Base-by-base conservation (phyloP, 2,888 invertebrate genomes). In the Heliconius erato region DNA sequence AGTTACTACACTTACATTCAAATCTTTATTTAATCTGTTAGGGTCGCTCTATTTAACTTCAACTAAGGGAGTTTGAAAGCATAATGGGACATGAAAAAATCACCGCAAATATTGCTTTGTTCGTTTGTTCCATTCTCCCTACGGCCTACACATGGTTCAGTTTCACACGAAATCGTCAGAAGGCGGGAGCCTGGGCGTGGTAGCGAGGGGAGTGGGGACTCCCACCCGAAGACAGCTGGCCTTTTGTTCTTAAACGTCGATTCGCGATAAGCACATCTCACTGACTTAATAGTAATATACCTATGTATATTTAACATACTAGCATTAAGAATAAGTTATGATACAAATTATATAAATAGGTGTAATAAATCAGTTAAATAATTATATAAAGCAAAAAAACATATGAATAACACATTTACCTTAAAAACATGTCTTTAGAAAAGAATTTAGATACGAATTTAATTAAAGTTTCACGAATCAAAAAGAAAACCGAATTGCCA, bases 111-210 rank as follows among this genome's bases (percentile, higher is more conserved):
- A 91, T 89, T 88, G 90, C 91, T 92, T 93, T 93, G 92, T 94
- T 91, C 89, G 84, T 82, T 93, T 93, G 92, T 94, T 91, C 89
- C 85, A 87, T 89, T 90, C 91, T 91, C 94, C 95, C 95, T 63
- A 76, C 59, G 54, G 32, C 91, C 93, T 90, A 88, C 85, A 83
- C 85, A 88, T 88, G 86, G 89, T 89, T 91, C 85, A 91, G 94
- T 91, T 95, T 95, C 95, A 94, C 95, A 95, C 95, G 95, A 91
- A 88, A 90, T 89, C 91, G 91, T 87, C 91, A 88, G 88, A 87
- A 86, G 90, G 91, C 88, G 89, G 89, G 90, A 82, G 86, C 88
- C 89, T 93, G 94, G 92, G 95, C 94, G 93, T 93, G 94, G 92
- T 93, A 87, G 84, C 84, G 82, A 87, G 85, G 86, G 83, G 85